Conservation (phyloP, 2,888 invertebrate genomes). For the Torymus auratus region DNA sequence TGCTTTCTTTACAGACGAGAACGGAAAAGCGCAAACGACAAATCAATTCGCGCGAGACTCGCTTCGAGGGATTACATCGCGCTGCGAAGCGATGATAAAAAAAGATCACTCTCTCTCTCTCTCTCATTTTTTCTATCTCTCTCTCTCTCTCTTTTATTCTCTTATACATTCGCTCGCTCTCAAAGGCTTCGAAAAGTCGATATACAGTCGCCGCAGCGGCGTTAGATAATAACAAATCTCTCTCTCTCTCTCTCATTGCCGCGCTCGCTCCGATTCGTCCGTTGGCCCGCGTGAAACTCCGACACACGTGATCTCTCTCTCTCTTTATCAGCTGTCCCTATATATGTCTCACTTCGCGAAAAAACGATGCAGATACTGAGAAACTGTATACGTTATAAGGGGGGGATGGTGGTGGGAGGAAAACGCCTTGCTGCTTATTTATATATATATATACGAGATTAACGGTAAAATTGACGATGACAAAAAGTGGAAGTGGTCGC, state of each 20-base stretch:
- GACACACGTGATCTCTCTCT: too few relatives aligned
- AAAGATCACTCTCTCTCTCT: not conserved
- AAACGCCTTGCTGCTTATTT: too few relatives aligned
- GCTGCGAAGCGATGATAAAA: not conserved
- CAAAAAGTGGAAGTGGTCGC: slow-evolving; percentile 52
- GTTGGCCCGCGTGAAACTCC: slow-evolving; percentile 28
- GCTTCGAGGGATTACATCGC: not conserved
- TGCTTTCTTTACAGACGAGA: not conserved
- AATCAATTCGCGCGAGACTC: slow-evolving; percentile 8
- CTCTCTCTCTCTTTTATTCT: too few relatives aligned
- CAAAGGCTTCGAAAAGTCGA: slow-evolving; percentile 47
- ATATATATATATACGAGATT: not conserved
- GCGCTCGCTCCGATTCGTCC: not conserved
- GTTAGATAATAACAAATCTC: slow-evolving; percentile 34
- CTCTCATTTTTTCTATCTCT: too few relatives aligned
- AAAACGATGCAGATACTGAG: too few relatives aligned
- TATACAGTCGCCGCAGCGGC: not conserved
- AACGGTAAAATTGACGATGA: slow-evolving; percentile 51
- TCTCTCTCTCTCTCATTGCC: slow-evolving; percentile 15
- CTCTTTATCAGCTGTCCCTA: too few relatives aligned
- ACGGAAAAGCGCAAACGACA: not conserved
- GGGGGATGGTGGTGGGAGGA: too few relatives aligned
- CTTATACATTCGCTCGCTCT: too few relatives aligned
- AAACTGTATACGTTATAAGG: too few relatives aligned
- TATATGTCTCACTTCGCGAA: too few relatives aligned